Base-by-base conservation (phyloP, 2,888 invertebrate genomes). In the Kuschelorhynchus macadamiae region DNA sequence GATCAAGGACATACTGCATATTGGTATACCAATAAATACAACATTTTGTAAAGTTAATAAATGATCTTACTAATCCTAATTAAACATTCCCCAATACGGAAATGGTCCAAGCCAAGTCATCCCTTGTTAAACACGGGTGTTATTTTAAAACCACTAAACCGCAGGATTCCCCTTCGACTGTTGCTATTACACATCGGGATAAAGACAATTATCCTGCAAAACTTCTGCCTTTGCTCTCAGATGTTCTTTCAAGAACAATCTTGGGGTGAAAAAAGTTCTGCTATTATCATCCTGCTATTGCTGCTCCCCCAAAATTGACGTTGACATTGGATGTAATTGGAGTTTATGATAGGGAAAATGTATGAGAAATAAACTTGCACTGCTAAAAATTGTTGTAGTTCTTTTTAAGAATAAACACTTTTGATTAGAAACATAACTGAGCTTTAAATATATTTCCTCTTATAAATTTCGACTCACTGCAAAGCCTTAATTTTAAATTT, bases 341-440 rank as follows among this genome's bases (percentile, higher is more conserved):
- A 80, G 81, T 82, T 82, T 82, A 82, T 82, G 81, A 81, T 81
- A 81, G 82, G 81, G 80, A 44, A 44, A 81, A 80, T n/a, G n/a
- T n/a, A n/a, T n/a, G n/a, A n/a, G n/a, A n/a, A n/a, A n/a, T n/a
- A n/a, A n/a, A n/a, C n/a, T n/a, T n/a, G n/a, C n/a, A n/a, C n/a
- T n/a, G n/a, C n/a, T n/a, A n/a, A n/a, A n/a, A n/a, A n/a, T n/a
- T n/a, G n/a, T n/a, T n/a, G n/a, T n/a, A n/a, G n/a, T n/a, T n/a
- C n/a, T n/a, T n/a, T n/a, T n/a, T n/a, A n/a, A n/a, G n/a, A n/a
- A n/a, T n/a, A n/a, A n/a, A n/a, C n/a, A n/a, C n/a, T n/a, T n/a
- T n/a, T n/a, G n/a, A n/a, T n/a, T n/a, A n/a, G n/a, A n/a, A n/a
- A n/a, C n/a, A n/a, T n/a, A n/a, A n/a, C n/a, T n/a, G n/a, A n/a